Base-by-base conservation (phyloP, 2,113 vertebrate genomes). In the Prionailurus viverrinus region DNA sequence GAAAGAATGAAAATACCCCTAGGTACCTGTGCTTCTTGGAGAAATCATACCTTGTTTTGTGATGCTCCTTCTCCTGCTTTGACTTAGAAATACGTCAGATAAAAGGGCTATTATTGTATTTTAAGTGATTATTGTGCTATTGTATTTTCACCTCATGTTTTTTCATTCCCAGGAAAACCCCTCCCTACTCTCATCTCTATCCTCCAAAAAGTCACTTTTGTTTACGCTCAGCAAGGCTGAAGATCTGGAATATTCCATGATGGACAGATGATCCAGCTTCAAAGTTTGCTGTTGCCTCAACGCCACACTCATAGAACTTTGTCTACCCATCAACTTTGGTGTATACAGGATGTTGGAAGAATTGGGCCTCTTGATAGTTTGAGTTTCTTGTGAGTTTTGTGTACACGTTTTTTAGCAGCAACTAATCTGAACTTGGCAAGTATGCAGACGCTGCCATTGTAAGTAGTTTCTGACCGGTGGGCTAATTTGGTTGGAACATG, bases 401-500 rank as follows among this genome's bases (percentile, higher is more conserved):
- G 71, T 86, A 61, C 6, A 45, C 39, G 5, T 83, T 66, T 79
- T 86, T 91, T 65, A 87, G 74, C 82, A 95, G 81, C 74, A 94
- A 81, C 21, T 73, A 82, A 90, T 82, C 58, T 87, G 91, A 87
- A 82, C 66, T 94, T 21, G 41, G 41, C 74, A 87, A 91, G 81
- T 71, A 55, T 94, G 91, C 82, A 74, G 68, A 61, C 82, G 68
- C 51, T 97, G 95, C 31, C 51, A 36, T 63, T 94, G 87, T 91
- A 93, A 85, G 71, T 73, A 91, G 51, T 91, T 94, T 93, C 74
- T 94, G 91, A 41, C n/a, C 69, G 63, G 31, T 78, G 58, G 15
- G 45, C 55, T 91, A 45, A 95, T 95, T 97, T 94, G 87, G 74
- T 94, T 91, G 91, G 76, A 95, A 89, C 79, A 95, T 97, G 69